Conservation (phyloP, 1,140 invertebrate genomes). For the Aphis gossypii region DNA sequence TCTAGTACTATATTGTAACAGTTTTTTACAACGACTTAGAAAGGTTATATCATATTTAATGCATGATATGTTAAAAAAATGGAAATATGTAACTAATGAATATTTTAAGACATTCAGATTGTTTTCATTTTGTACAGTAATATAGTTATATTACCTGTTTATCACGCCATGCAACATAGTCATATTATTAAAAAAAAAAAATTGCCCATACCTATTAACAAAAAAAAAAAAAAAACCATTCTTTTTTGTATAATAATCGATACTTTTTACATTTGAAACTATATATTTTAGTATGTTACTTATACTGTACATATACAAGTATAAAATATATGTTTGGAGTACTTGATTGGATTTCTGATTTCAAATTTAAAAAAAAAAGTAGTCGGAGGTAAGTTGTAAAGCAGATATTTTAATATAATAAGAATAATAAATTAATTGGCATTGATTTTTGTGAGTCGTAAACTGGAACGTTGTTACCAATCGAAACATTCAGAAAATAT, state of each 20-base stretch:
- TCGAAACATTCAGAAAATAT: background rate
- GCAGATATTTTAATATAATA: too few relatives aligned
- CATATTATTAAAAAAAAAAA: background rate
- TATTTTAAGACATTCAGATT: background rate
- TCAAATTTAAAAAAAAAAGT: background rate
- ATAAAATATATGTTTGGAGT: background rate
- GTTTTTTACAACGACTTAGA: too few relatives aligned
- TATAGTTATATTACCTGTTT: background rate
- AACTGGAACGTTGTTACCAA: background rate
- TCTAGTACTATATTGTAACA: too few relatives aligned
- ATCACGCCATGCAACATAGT: background rate
- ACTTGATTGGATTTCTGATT: background rate
- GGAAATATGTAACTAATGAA: background rate
- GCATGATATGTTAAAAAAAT: too few relatives aligned
- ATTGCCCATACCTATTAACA: background rate
- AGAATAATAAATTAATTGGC: too few relatives aligned
- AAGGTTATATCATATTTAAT: too few relatives aligned
- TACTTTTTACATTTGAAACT: background rate
- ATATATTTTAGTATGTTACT: too few relatives aligned
- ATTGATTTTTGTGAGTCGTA: background rate
- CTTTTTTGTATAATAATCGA: background rate
- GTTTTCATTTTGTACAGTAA: background rate
- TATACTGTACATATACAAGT: too few relatives aligned
- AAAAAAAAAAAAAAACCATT: rapidly evolving
- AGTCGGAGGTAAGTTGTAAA: too few relatives aligned